Evolutionary conservation across 2,888 invertebrate genomes (phyloP), one percentile per base, ranked within the genome.

Genomic region (Chymomyza procnemis): DNA sequence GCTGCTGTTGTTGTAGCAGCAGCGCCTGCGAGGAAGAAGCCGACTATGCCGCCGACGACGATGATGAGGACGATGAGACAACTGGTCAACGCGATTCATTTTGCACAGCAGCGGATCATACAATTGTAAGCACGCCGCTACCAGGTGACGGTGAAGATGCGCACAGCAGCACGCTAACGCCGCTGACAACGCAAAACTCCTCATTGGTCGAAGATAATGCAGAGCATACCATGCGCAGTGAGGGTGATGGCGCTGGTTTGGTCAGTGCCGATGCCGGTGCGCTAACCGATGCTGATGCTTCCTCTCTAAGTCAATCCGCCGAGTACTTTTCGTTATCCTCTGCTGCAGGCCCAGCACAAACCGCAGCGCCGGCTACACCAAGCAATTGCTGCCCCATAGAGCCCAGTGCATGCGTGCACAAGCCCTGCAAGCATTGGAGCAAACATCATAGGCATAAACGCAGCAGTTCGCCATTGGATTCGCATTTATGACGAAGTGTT

Each of bases 401-500:
- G 61, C 56, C 41, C 18, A 58, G 12, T 56, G 47, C 52, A 47
- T 16, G 34, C 26, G 34, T 18, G 14, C 57, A 47, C 16, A 87
- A 80, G 16, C 78, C 74, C 66, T 85, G 87, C 73, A 88, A 85
- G 66, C 85, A 84, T 60, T 88, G 85, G 71, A 88, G 85, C 75
- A 90, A 89, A 73, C 88, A 89, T 57, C 88, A 89, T 21, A 83
- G 87, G 30, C 88, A 88, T 71, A 89, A 90, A 80, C 84, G 80
- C 56, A 78, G 70, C 65, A 72, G 85, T 4, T 83, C 88, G 52
- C 85, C 88, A 6, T 66, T 89, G 62, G 86, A 90, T 64, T 78
- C 87, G 62, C 88, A 90, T 69, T 91, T 91, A 91, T 91, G 91
- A 91, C 91, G 91, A 89, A 91, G 90, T 83, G 90, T 91, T 75